A percentile compares a stretch with the other conserved stretches of the same genome.
These are phyloP conservation scores for Molossus molossus DNA, from an alignment of 2,797 vertebrate species.

Conservation along the genomic window DNA sequence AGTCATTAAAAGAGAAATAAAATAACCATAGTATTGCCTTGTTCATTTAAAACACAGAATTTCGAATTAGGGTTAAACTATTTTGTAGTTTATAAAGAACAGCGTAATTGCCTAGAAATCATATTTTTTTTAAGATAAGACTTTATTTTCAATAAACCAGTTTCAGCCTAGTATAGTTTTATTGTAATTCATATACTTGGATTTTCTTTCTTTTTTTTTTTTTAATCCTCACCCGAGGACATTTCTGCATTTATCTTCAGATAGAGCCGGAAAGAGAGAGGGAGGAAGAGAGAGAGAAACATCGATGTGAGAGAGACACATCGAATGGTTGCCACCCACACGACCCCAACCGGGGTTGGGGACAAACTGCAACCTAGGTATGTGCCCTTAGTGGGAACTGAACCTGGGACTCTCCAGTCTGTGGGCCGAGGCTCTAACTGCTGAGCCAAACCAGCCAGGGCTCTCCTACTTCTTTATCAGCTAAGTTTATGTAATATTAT, in stretches of 20 bases:
- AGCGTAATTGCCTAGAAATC: conserved; percentile 3
- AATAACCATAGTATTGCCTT: background rate
- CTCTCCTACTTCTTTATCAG: background rate
- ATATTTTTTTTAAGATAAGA: background rate
- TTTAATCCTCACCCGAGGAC: too few species aligned
- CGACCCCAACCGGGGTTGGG: too few species aligned
- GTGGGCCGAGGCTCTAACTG: too few species aligned
- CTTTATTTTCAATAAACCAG: conserved; percentile 21
- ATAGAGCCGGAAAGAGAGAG: too few species aligned
- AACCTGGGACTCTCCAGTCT: too few species aligned
- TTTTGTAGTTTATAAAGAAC: conserved; percentile 42
- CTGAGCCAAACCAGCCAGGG: too few species aligned
- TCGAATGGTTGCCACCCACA: too few species aligned
- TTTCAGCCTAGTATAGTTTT: background rate
- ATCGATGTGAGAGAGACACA: too few species aligned
- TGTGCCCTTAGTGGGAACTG: too few species aligned
- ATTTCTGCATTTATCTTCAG: too few species aligned
- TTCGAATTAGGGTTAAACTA: conserved; percentile 32
- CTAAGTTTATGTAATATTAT: background rate
- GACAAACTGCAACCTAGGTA: too few species aligned
- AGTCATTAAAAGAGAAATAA: conserved; percentile 14
- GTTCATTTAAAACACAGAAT: conserved; percentile 41
- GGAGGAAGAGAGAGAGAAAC: too few species aligned
- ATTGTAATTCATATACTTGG: background rate
- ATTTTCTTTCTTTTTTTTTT: background rate